Evolutionary conservation across 1,140 invertebrate species (phyloP), one percentile per base, ranked within the genome.

Genomic region (Brachionus plicatilis): DNA sequence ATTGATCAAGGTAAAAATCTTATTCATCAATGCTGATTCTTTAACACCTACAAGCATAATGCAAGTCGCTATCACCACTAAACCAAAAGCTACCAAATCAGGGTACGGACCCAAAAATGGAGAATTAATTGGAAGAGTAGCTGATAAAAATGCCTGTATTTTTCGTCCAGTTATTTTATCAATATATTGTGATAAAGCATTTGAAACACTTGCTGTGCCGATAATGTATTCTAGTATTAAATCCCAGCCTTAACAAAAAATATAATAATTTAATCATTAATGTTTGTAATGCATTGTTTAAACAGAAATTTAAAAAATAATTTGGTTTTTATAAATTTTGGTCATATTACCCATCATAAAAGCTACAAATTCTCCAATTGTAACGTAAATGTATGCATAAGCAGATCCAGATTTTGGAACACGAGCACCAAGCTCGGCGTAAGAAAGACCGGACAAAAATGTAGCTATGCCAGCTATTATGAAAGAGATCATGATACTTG

Each of bases 361-460:
- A 0, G 95, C 95, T 94, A 94, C 95, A 86, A 96, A 94, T 88
- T 96, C 95, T 12, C 95, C 95, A 75, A 96, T 91, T 53, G 93
- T 83, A 33, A 75, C 85, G 65, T 87, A 87, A 12, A 85, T 79
- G 70, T 87, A 88, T 3, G 86, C 85, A 87, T 96, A 96, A 1
- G 95, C 94, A 7, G 94, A 95, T 3, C 95, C 95, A 17, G 94
- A 94, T 90, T 94, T 94, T 0, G 95, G 95, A 72, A 95, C 93
- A 60, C 94, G 92, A 0, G 95, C 94, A 0, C 95, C 95, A 84
- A 98, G 96, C 89, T 98, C 96, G 7, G 95, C 95, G 87, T 97
- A 98, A 87, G 95, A 97, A 0, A 97, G 88, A 0, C 94, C 95
- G 5, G 94, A 94, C 27, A 97, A 89, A 41, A 96, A 91, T 0